These are phyloP conservation scores for Colletes collaris DNA, from an alignment of 2,888 invertebrate species.

Conservation along the genomic window DNA sequence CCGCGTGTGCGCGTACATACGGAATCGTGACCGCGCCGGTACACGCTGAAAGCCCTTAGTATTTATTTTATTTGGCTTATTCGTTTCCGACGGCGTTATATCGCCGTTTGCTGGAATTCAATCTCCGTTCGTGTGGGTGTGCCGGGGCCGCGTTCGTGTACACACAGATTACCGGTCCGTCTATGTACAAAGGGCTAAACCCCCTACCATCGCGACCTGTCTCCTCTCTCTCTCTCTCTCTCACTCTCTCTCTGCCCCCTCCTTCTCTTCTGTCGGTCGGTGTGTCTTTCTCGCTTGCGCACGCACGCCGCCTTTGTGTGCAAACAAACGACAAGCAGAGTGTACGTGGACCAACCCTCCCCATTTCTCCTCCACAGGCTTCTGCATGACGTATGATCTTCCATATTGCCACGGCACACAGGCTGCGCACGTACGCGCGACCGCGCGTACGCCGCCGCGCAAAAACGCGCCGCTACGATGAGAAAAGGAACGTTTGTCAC, in stretches of 20 bases:
- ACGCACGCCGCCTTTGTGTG: constrained; percentile 54
- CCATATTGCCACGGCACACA: constrained; percentile 80
- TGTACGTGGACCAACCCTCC: constrained; percentile 46
- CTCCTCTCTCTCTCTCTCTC: no score
- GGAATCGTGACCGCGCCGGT: constrained; percentile 46
- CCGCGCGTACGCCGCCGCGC: constrained; percentile 31
- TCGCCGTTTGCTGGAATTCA: constrained; percentile 76
- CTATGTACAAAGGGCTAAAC: constrained; percentile 13
- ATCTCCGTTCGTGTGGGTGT: constrained; percentile 66
- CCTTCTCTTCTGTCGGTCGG: background rate
- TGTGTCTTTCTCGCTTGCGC: background rate
- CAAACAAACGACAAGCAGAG: constrained; percentile 61
- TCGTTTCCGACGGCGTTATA: constrained; percentile 75
- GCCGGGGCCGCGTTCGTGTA: constrained; percentile 22
- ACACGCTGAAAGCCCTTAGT: constrained; percentile 67
- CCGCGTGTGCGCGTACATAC: constrained; percentile 26
- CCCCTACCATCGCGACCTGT: background rate
- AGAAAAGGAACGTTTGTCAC: constrained; percentile 74
- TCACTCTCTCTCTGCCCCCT: background rate
- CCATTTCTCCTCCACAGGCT: constrained; percentile 46
- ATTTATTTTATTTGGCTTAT: constrained; percentile 80
- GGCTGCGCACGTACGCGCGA: constrained; percentile 57
- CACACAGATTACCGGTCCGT: constrained; percentile 37
- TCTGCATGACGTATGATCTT: constrained; percentile 82
- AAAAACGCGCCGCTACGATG: constrained; percentile 29